Conservation (phyloP, 2,888 invertebrate genomes). For the Tyria jacobaeae region DNA sequence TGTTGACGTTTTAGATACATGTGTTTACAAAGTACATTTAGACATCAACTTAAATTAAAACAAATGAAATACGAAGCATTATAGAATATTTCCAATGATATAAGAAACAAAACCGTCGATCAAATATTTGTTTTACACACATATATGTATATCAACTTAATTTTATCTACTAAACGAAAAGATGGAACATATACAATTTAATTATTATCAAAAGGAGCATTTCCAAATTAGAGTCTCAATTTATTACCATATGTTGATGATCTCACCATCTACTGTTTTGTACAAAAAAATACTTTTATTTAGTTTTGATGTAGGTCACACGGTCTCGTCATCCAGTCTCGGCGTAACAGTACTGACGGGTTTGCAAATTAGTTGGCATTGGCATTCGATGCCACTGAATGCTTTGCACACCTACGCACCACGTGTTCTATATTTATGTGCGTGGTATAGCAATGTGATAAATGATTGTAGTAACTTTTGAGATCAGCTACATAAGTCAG, state of each 20-base stretch:
- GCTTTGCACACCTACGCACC: conserved; percentile 35
- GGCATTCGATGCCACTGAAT: conserved; percentile 68
- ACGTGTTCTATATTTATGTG: conserved; percentile 31
- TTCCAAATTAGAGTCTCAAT: conserved; percentile 3
- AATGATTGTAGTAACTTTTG: background rate
- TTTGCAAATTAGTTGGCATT: conserved; percentile 82
- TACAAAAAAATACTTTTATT: conserved; percentile 52
- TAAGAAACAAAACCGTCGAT: too few species aligned
- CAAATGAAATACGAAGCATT: background rate
- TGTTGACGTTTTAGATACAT: background rate
- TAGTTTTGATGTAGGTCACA: conserved; percentile 69
- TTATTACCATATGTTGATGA: conserved; percentile 22
- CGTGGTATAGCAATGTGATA: conserved; percentile 2
- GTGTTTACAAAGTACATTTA: background rate
- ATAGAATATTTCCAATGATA: too few species aligned
- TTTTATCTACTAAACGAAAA: background rate
- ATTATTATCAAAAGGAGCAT: background rate
- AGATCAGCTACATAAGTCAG: background rate
- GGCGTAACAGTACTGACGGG: conserved; percentile 72
- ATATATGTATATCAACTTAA: background rate
- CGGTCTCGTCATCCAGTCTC: conserved; percentile 45
- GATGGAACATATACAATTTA: too few species aligned
- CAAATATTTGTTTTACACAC: too few species aligned
- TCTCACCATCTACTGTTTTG: conserved; percentile 27
- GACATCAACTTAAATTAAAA: background rate